Base-by-base conservation (phyloP, 2,888 invertebrate genomes). In the Unio delphinus region DNA sequence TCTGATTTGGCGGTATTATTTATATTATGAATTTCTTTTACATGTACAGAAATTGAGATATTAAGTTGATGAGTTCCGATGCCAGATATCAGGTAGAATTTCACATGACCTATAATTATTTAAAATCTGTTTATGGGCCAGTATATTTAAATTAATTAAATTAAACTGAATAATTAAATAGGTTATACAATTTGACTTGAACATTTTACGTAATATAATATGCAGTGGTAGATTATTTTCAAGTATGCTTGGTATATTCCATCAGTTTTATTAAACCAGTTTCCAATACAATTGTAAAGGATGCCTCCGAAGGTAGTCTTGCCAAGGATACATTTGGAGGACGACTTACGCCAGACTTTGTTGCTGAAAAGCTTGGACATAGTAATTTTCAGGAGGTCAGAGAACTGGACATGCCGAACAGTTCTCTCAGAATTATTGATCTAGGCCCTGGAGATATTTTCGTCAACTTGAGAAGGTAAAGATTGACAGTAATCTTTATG, bases 271-370 rank as follows among this genome's bases (percentile, higher is more conserved):
- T 66, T 15, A 20, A 56, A 15, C 54, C 8, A 5, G 45, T 30
- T 55, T 61, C 4, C 11, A 23, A 28, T 58, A 58, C 6, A 55
- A 23, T 30, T 60, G 68, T 59, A 20, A 73, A 89, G 89, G 89
- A 89, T 70, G 73, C 82, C 18, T 69, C 77, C 59, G 89, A 89
- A 72, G 85, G 86, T 1, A 82, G 76, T 68, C 80, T 81, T 69
- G 89, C 90, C 17, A 88, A 87, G 71, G 90, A 90, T 61, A 81
- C 85, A 62, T 89, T 90, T 79, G 90, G 90, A 59, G 90, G 90
- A 17, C 80, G 89, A 60, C 79, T 90, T 65, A 90, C 90, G 3
- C 79, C 84, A 65, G 90, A 90, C 74, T 89, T 89, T 81, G 85
- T 90, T 23, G 89, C 88, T 1, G 90, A 90, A 74, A 86, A 86